A percentile compares a stretch with the other conserved stretches of the same genome.
These are phyloP conservation scores for Micromys minutus DNA, from an alignment of 2,113 vertebrate genomes.

Conservation along the genomic window DNA sequence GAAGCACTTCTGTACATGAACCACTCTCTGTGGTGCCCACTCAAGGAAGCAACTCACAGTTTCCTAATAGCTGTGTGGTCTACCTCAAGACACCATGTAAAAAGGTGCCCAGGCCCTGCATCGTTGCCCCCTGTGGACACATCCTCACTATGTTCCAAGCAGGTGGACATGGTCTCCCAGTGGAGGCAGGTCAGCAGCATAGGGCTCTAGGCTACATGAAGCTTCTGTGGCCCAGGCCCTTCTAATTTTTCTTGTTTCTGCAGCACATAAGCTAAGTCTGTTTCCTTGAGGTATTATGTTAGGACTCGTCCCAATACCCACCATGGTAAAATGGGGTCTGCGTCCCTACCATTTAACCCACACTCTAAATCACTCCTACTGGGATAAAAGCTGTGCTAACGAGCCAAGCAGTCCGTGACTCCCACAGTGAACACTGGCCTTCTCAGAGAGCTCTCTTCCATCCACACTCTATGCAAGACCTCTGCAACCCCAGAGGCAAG, in stretches of 20 bases:
- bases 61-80: background rate
- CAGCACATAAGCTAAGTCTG: too few species aligned
- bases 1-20: background rate
- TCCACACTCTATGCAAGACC: background rate
- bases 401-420: background rate
- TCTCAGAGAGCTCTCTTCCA: too few species aligned
- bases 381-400: background rate
- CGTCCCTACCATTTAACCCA: background rate
- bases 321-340: background rate
- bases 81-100: background rate
- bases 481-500: background rate
- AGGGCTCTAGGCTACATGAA: rapidly evolving
- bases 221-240: background rate
- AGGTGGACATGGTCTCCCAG: background rate
- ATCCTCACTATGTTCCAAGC: background rate
- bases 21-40: background rate
- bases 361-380: background rate
- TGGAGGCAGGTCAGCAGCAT: rapidly evolving
- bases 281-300: background rate
- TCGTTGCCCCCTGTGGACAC: rapidly evolving
- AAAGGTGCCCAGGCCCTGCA: background rate
- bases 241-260: background rate
- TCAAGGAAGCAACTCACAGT: background rate
- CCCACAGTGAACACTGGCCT: too few species aligned
- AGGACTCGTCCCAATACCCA: background rate